Evolutionary conservation across 1,140 invertebrate genomes (phyloP), one percentile per base, ranked within the genome.

Genomic region (Hetaerina americana): DNA sequence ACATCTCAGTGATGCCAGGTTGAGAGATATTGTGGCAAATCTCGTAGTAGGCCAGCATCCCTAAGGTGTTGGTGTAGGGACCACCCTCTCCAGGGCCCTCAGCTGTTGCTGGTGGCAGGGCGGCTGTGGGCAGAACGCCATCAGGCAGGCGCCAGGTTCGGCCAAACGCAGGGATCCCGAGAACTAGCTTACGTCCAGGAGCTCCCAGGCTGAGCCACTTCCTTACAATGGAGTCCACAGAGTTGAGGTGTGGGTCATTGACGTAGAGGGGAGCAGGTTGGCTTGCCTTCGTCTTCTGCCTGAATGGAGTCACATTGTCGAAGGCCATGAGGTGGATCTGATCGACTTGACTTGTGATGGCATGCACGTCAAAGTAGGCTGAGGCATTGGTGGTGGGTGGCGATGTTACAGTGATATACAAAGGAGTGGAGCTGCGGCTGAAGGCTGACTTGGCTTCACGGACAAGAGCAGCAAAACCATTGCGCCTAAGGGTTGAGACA

Each of bases 131-230:
- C 26, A 88, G 88, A 27, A 90, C 87, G 26, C 86, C 79, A 72
- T 89, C 87, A 69, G 76, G 76, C 75, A 95, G 81, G 75, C 89
- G 92, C 89, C 93, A 98, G 0, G 89, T 89, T 66, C 92, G 88
- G 0, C 87, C 95, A 75, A 88, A 94, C 0, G 92, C 88, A 0
- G 93, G 87, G 66, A 97, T 87, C 5, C 89, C 94, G 0, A 97
- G 77, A 12, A 95, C 86, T 0, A 97, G 82, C 81, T 97, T 97
- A 26, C 82, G 82, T 3, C 85, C 85, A 25, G 88, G 86, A 0
- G 87, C 87, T 70, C 89, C 88, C 72, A 86, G 81, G 67, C 86
- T 82, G 8, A 88, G 74, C 87, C 87, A 89, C 72, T 80, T 82
- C 66, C 81, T 83, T 12, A 74, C 73, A 68, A 72, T 69, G 27